Percentiles rank a stretch among this genome's conserved stretches.
Evolutionary conservation across 2,113 vertebrate genomes (phyloP).

Genomic region (Colaptes auratus): DNA sequence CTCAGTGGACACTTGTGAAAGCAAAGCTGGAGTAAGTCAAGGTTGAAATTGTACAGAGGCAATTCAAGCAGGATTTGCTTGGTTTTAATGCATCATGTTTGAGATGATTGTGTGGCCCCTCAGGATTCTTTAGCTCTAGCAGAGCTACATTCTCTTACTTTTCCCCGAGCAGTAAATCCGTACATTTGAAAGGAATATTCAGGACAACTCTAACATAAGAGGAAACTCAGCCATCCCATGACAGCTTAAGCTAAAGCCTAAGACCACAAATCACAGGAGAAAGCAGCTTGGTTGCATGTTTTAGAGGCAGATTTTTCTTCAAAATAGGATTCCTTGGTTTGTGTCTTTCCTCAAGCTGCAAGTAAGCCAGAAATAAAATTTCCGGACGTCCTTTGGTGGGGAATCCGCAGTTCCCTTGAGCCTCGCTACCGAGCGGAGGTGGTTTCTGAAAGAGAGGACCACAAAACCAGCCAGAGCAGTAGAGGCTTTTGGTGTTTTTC

Average conservation of each 20-base stretch:
- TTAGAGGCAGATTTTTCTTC: background rate
- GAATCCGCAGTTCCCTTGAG: constrained; percentile 12
- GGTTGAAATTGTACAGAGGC: background rate
- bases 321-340: background rate
- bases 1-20: background rate
- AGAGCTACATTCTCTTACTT: background rate
- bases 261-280: background rate
- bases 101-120: background rate
- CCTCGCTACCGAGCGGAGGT: background rate
- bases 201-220: background rate
- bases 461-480: background rate
- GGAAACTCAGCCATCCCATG: background rate
- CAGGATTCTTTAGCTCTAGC: background rate
- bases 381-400: background rate
- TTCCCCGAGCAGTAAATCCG: background rate
- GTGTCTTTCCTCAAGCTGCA: constrained; percentile 25
- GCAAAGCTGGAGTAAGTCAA: background rate
- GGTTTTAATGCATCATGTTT: background rate
- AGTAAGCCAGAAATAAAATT: background rate
- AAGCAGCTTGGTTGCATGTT: background rate
- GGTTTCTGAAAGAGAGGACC: constrained; percentile 28
- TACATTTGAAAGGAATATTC: background rate
- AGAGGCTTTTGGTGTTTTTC: background rate
- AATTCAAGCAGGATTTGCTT: background rate
- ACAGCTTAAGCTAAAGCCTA: background rate